phyloP scores from a whole-genome alignment of 2,888 invertebrate species.

The Drosophila bunnanda region DNA sequence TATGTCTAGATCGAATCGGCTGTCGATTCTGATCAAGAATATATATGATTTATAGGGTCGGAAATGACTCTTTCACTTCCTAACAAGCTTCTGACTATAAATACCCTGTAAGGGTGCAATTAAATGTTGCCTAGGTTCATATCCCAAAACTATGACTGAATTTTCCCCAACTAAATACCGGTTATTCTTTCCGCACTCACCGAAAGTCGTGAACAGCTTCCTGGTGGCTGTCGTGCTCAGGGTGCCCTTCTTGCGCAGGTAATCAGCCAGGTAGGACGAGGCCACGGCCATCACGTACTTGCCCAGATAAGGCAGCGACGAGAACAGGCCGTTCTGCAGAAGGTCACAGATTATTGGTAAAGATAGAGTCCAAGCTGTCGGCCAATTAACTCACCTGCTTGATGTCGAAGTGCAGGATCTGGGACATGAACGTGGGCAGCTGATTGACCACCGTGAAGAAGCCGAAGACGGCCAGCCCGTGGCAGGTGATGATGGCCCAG shows the following conservation, averaged over 20 bases:
- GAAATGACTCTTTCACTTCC: no score
- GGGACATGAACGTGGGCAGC: constrained; percentile 93
- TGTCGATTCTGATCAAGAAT: no score
- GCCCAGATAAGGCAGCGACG: constrained; percentile 94
- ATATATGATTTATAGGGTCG: no score
- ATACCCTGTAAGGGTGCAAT: no score
- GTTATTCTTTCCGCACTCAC: constrained; percentile 81
- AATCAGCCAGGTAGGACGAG: constrained; percentile 91
- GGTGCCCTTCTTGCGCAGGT: constrained; percentile 88
- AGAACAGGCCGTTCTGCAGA: constrained; percentile 91
- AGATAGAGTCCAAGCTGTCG: not conserved
- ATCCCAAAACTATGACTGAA: not conserved
- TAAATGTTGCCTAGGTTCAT: no score
- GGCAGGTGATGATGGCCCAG: constrained; percentile 94
- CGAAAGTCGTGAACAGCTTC: constrained; percentile 88
- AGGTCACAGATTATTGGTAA: constrained; percentile 10
- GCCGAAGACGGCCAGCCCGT: constrained; percentile 93
- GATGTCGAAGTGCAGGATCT: constrained; percentile 91
- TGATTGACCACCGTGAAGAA: constrained; percentile 95
- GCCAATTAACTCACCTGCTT: constrained; percentile 86
- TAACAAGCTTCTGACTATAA: no score
- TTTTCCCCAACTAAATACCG: not conserved
- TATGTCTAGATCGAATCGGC: no score
- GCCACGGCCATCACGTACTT: constrained; percentile 92
- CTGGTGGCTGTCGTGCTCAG: constrained; percentile 91